Percentiles rank a stretch among this genome's conserved stretches.
Conservation (phyloP, 1,140 invertebrate species). For the Drosophila subpulchrella region DNA sequence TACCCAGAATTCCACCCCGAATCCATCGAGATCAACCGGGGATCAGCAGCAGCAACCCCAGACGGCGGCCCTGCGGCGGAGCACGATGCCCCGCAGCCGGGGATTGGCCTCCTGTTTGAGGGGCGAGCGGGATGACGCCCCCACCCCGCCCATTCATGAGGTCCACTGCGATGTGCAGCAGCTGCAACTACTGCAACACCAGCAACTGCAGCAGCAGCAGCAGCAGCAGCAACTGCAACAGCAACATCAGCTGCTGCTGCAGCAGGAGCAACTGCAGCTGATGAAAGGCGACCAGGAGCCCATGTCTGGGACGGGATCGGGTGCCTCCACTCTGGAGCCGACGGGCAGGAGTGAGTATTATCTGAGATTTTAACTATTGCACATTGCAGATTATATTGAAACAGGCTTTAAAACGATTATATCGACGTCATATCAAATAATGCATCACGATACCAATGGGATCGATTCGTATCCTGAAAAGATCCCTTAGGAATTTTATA, state of each 20-base stretch:
- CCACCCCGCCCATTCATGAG: conserved; percentile 69
- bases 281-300: conserved; percentile 9
- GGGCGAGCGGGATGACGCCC: conserved; percentile 80
- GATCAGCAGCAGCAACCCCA: conserved; percentile 30
- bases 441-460: too few relatives aligned
- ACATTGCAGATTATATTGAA: too few relatives aligned
- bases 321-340: conserved; percentile 46
- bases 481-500: too few relatives aligned
- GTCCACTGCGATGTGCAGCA: conserved; percentile 71
- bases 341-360: conserved; percentile 77
- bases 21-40: neutral
- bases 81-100: conserved; percentile 77
- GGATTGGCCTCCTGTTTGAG: conserved; percentile 81
- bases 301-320: conserved; percentile 10
- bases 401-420: too few relatives aligned
- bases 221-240: conserved; percentile 11
- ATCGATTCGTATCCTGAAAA: too few relatives aligned
- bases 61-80: conserved; percentile 51
- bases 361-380: too few relatives aligned
- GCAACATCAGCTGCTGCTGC: conserved; percentile 23
- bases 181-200: conserved; percentile 60
- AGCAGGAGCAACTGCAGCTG: conserved; percentile 25
- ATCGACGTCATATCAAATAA: too few relatives aligned
- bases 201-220: conserved; percentile 44
- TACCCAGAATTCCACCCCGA: neutral